Base-by-base conservation (phyloP, 1,140 invertebrate genomes). In the Danaus melanippus region DNA sequence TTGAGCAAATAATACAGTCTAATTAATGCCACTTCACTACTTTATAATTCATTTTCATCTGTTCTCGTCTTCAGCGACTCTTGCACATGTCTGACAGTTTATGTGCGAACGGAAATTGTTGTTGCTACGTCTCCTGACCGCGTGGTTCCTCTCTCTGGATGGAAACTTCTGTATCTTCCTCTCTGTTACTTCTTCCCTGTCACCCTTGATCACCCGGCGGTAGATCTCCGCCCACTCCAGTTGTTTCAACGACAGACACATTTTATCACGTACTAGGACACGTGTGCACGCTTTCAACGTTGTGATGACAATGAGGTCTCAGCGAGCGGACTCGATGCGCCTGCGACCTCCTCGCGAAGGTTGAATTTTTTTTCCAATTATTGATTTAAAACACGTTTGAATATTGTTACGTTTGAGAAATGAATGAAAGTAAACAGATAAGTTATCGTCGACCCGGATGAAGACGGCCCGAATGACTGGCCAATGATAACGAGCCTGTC, bases 121-220 rank as follows among this genome's bases (percentile, higher is more conserved):
- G 50, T 83, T 86, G 51, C 80, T 79, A 50, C 71, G 76, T 64
- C 88, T 88, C 42, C 90, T 81, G 17, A 92, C 88, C 45, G 91
- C 91, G 63, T 89, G 89, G 72, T 92, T 91, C 62, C 92, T 87
- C 65, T 92, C 91, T 39, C 91, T 85, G 17, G 90, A 92, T 1
- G 91, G 91, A 71, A 92, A 92, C 61, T 90, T 89, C 48, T 91
- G 90, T 44, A 90, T 90, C 64, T 91, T 91, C 66, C 66, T 79
- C 87, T 86, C 58, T 60, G 85, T 81, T 40, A 86, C 84, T 53
- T 88, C 63, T 43, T 74, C 68, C 17, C 68, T 71, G 11, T 79
- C 71, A 3, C 54, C 57, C 21, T 69, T 70, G 21, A 70, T 72
- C 9, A 81, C 52, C 9, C 71, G 67, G 15, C 72, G 68, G 53